These are phyloP conservation scores for Drosophila albomicans DNA, from an alignment of 1,140 invertebrate species.

Conservation along the genomic window DNA sequence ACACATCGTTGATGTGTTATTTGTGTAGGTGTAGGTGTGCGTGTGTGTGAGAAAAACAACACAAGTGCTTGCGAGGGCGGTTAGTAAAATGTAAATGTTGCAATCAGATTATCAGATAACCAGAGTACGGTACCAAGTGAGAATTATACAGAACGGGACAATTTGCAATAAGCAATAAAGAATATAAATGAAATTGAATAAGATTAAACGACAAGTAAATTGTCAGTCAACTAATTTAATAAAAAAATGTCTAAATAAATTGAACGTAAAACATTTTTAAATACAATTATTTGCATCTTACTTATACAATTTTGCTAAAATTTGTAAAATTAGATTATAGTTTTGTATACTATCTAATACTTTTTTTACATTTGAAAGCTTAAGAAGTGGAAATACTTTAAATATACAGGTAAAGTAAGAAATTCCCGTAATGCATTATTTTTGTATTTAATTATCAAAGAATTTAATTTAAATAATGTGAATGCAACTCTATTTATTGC, in stretches of 20 bases:
- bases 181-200: not conserved
- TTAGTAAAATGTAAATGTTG: conserved; percentile 29
- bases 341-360: too few species aligned
- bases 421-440: too few species aligned
- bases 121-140: not conserved
- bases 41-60: conserved; percentile 40
- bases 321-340: too few species aligned
- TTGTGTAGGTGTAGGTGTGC: conserved; percentile 10
- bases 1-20: conserved; percentile 65
- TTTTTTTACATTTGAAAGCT: too few species aligned
- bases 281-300: too few species aligned
- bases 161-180: not conserved
- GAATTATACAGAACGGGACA: not conserved
- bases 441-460: too few species aligned
- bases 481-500: too few species aligned
- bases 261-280: too few species aligned
- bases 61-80: conserved; percentile 37
- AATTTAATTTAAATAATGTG: too few species aligned
- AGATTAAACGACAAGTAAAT: not conserved
- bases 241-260: not conserved
- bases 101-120: conserved; percentile 12
- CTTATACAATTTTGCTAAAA: too few species aligned
- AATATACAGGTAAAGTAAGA: too few species aligned
- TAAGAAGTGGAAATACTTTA: too few species aligned
- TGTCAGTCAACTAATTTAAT: not conserved